Percentiles rank a stretch among this genome's conserved stretches.
Conservation (phyloP, 2,797 vertebrate genomes). For the Spinus pinus region DNA sequence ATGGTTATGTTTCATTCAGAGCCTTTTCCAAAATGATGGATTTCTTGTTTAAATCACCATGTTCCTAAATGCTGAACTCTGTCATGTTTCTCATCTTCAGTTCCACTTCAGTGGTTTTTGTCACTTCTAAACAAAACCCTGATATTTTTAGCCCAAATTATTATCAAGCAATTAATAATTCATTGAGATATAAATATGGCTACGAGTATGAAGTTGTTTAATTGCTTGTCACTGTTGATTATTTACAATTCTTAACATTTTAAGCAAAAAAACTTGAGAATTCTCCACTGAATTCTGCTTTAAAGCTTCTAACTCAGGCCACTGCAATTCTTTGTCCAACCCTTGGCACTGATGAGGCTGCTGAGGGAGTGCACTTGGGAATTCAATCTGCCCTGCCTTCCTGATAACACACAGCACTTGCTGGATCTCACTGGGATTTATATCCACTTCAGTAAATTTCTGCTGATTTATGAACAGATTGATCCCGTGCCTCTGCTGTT, state of each 20-base stretch:
- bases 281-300: background rate
- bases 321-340: background rate
- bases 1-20: background rate
- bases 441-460: background rate
- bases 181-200: background rate
- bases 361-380: background rate
- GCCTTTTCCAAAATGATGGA: background rate
- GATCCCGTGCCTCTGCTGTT: background rate
- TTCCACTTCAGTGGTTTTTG: background rate
- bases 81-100: background rate
- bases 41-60: background rate
- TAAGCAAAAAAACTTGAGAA: background rate
- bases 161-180: background rate
- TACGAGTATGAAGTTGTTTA: background rate
- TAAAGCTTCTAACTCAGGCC: background rate
- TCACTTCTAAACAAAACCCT: background rate
- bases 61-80: background rate
- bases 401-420: background rate
- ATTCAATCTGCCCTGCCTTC: background rate
- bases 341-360: background rate
- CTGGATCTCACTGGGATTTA: background rate
- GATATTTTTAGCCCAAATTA: background rate
- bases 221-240: background rate
- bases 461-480: background rate
- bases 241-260: background rate